These are phyloP conservation scores for Choristoneura fumiferana DNA, from an alignment of 1,140 invertebrate genomes.

Conservation along the genomic window DNA sequence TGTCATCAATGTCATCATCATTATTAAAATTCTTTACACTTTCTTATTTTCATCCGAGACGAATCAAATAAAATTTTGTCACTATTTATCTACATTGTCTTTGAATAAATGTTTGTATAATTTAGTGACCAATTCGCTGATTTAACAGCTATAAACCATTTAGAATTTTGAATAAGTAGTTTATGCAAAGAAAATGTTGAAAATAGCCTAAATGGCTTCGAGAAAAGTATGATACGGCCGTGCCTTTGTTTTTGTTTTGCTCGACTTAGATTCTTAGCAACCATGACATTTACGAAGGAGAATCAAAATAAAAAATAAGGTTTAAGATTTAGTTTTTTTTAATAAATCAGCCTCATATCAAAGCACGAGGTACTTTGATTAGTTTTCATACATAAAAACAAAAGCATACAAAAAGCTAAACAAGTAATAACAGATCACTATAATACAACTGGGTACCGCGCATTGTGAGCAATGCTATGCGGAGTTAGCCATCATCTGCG, in stretches of 20 bases:
- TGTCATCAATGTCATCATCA: slow-evolving; percentile 3
- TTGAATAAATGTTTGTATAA: too few species aligned
- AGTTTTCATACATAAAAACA: slow-evolving; percentile 55
- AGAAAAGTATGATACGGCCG: too few species aligned
- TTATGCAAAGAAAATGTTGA: too few species aligned
- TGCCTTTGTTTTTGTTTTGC: too few species aligned
- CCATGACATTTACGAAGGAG: too few species aligned
- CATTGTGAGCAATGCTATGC: slow-evolving; percentile 39
- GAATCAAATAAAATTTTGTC: neutral
- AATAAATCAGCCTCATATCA: slow-evolving; percentile 72
- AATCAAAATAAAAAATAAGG: slow-evolving; percentile 32
- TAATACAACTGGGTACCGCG: slow-evolving; percentile 37
- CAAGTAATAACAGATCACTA: slow-evolving; percentile 66
- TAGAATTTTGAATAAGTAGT: neutral
- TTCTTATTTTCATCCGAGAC: neutral
- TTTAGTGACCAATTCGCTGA: too few species aligned
- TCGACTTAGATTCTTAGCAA: too few species aligned
- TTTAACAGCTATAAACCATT: too few species aligned
- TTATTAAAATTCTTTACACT: neutral
- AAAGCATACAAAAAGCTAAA: slow-evolving; percentile 68
- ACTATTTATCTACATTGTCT: neutral
- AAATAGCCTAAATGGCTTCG: too few species aligned
- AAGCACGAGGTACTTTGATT: slow-evolving; percentile 50
- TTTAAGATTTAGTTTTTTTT: slow-evolving; percentile 48
- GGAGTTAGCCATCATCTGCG: slow-evolving; percentile 18